Percentiles rank a stretch among this genome's conserved stretches.
These are phyloP conservation scores for Caranx ignobilis DNA, from an alignment of 2,113 vertebrate species.

Conservation along the genomic window DNA sequence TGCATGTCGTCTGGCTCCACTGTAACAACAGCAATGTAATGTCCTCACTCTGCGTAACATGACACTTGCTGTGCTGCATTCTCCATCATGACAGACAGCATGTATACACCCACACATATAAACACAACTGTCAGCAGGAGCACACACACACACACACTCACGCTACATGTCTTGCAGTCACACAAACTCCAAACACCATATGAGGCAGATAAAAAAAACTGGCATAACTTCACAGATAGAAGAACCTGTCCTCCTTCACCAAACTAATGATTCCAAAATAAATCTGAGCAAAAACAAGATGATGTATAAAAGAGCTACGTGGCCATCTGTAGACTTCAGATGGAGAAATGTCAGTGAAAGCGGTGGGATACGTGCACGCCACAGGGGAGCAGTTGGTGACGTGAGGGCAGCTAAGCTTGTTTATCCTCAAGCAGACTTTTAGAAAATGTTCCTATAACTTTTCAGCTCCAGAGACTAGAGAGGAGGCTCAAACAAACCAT, in stretches of 20 bases:
- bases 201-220: constrained; percentile 31
- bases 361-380: constrained; percentile 31
- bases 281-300: constrained; percentile 36
- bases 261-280: constrained; percentile 45
- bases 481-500: background rate
- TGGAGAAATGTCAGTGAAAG: constrained; percentile 42
- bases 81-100: constrained; percentile 26
- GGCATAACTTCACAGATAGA: constrained; percentile 6
- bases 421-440: constrained; percentile 30
- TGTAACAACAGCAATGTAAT: constrained; percentile 21
- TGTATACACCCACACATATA: constrained; percentile 23
- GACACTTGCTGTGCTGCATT: constrained; percentile 30
- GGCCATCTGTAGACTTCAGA: constrained; percentile 67
- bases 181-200: constrained; percentile 4
- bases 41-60: constrained; percentile 30
- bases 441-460: background rate
- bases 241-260: constrained; percentile 11
- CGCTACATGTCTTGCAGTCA: background rate
- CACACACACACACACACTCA: background rate
- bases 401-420: constrained; percentile 22
- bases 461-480: background rate
- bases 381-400: constrained; percentile 46
- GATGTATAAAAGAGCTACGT: constrained; percentile 25
- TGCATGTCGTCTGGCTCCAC: constrained; percentile 38
- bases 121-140: background rate